These are phyloP conservation scores for Ispidina picta DNA, from an alignment of 2,797 vertebrate genomes.

Conservation along the genomic window DNA sequence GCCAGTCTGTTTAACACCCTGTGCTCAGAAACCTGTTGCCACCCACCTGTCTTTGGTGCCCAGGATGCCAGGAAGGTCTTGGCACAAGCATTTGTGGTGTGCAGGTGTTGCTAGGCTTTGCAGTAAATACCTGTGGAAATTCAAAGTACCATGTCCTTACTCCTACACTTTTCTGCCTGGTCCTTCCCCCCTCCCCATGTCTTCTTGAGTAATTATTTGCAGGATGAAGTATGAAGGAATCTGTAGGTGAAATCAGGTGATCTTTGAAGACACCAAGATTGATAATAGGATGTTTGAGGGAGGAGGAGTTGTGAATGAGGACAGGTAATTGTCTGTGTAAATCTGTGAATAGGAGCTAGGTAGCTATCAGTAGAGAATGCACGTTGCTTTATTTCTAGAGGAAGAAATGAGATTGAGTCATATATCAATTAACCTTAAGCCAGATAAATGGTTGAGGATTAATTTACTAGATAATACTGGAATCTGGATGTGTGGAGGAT, in stretches of 20 bases:
- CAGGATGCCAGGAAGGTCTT: accelerated
- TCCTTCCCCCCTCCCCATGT: neutral
- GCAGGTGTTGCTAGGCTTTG: neutral
- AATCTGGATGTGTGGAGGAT: neutral
- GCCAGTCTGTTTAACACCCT: accelerated
- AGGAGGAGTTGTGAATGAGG: neutral
- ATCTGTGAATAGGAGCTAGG: neutral
- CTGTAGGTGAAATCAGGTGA: neutral
- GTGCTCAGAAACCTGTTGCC: accelerated
- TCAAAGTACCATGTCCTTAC: accelerated
- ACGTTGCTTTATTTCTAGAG: neutral
- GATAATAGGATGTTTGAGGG: neutral
- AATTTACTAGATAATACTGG: constrained; percentile 37
- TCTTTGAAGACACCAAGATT: neutral
- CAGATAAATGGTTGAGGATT: constrained; percentile 41
- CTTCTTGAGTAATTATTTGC: neutral
- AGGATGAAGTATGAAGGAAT: neutral
- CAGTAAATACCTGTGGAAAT: accelerated
- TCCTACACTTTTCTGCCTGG: accelerated
- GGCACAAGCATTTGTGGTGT: accelerated
- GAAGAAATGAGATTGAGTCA: neutral
- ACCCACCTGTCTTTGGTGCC: neutral
- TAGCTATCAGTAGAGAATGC: neutral
- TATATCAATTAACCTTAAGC: constrained; percentile 45
- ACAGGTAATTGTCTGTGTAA: neutral